phyloP scores from a whole-genome alignment of 2,797 vertebrate genomes.

The Galaxias olidus region DNA sequence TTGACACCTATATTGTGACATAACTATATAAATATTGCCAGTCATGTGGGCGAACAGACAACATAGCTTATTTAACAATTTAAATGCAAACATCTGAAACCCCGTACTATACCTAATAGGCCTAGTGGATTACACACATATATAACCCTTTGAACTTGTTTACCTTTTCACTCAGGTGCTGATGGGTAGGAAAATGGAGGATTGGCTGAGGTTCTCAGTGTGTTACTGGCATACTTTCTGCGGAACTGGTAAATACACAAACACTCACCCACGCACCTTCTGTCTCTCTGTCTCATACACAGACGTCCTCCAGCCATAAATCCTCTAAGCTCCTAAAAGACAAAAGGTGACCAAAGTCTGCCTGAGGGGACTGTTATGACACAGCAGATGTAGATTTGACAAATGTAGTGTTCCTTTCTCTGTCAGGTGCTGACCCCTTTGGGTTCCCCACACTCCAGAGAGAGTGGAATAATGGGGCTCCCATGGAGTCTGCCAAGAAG shows the following conservation, averaged over 20 bases:
- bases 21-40: no score
- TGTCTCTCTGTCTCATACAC: constrained; percentile 4
- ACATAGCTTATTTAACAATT: no score
- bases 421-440: constrained; percentile 69
- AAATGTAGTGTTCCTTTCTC: neutral
- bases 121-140: neutral
- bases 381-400: no score
- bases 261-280: neutral
- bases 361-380: no score
- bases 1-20: no score
- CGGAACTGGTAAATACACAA: constrained; percentile 58
- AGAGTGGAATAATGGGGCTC: constrained; percentile 62
- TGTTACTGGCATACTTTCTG: constrained; percentile 74
- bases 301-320: neutral
- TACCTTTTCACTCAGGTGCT: constrained; percentile 44
- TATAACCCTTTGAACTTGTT: neutral
- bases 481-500: constrained; percentile 66
- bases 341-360: no score
- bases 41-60: no score
- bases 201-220: constrained; percentile 74
- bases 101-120: no score
- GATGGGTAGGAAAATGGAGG: constrained; percentile 69
- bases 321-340: no score
- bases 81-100: no score
- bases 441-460: constrained; percentile 60